Conservation (phyloP, 2,888 invertebrate genomes). For the Caenorhabditis sulstoni region DNA sequence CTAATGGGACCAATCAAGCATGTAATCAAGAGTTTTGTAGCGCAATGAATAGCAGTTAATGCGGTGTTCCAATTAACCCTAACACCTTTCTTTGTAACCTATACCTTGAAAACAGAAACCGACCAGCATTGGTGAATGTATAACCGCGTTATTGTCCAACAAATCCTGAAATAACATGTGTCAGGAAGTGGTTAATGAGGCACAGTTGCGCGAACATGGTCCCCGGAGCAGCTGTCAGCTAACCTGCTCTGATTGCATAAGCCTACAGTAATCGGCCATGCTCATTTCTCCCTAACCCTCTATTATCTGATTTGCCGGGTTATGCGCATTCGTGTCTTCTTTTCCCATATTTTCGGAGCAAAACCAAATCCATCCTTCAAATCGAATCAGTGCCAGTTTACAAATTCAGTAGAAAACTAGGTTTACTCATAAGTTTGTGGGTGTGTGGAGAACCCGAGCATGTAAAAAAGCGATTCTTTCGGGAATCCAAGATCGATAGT, state of each 20-base stretch:
- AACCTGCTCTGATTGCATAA: constrained; percentile 48
- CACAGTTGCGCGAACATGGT: constrained; percentile 50
- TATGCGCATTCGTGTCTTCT: constrained; percentile 11
- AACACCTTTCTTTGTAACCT: too few relatives aligned
- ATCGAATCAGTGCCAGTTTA: constrained; percentile 18
- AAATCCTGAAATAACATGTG: constrained; percentile 51
- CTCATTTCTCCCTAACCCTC: constrained; percentile 24
- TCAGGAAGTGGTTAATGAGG: constrained; percentile 47
- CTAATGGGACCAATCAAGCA: neutral
- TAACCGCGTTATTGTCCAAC: constrained; percentile 32
- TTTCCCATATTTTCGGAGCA: constrained; percentile 13
- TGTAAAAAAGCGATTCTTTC: too few relatives aligned
- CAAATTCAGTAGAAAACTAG: constrained; percentile 23
- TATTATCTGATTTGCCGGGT: constrained; percentile 54
- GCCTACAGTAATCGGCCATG: constrained; percentile 48
- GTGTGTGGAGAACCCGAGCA: neutral
- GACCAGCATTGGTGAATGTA: neutral
- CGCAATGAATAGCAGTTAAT: too few relatives aligned
- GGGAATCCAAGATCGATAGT: constrained; percentile 36
- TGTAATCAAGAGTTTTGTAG: neutral
- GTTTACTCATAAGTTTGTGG: constrained; percentile 36
- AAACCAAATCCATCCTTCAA: constrained; percentile 32
- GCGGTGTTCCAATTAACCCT: too few relatives aligned
- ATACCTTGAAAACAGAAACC: neutral
- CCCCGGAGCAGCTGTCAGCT: constrained; percentile 45